Evolutionary conservation across 1,140 invertebrate species (phyloP).

Genomic region (Bombus superbus): DNA sequence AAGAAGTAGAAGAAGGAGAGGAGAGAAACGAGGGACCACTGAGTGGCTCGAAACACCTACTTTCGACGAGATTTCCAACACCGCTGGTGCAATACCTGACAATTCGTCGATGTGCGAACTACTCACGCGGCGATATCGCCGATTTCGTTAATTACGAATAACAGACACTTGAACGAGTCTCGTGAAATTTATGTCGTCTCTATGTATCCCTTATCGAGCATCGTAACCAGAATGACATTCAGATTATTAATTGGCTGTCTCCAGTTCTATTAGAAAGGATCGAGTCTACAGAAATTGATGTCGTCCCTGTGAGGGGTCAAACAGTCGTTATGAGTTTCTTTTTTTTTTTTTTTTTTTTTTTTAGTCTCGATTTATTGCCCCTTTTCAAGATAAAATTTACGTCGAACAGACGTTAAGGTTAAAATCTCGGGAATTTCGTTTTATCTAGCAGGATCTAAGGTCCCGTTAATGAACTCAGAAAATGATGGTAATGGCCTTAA

Average conservation of each 20-base stretch:
- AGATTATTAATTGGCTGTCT: conserved; percentile 47
- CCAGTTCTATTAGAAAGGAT: neutral
- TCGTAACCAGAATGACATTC: conserved; percentile 3
- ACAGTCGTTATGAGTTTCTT: neutral
- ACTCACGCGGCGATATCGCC: conserved; percentile 19
- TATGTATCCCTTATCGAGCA: conserved; percentile 20
- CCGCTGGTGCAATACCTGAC: conserved; percentile 17
- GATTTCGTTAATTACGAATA: conserved; percentile 38
- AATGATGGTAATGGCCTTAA: neutral
- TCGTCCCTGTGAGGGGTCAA: too few relatives aligned
- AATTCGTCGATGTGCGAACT: conserved; percentile 15
- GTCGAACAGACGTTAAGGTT: neutral
- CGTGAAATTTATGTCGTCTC: conserved; percentile 4
- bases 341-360: neutral
- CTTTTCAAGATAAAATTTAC: neutral
- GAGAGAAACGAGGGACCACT: too few relatives aligned
- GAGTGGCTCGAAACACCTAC: neutral
- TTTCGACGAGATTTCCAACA: neutral
- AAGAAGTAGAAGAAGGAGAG: neutral
- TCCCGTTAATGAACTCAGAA: neutral
- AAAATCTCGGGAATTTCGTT: neutral
- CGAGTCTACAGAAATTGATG: neutral
- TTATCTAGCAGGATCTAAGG: neutral
- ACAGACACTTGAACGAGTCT: conserved; percentile 20
- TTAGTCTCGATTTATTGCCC: neutral